Conservation (phyloP, 37 sponge, comb jelly and placozoan species). For the Halichondria panicea region DNA sequence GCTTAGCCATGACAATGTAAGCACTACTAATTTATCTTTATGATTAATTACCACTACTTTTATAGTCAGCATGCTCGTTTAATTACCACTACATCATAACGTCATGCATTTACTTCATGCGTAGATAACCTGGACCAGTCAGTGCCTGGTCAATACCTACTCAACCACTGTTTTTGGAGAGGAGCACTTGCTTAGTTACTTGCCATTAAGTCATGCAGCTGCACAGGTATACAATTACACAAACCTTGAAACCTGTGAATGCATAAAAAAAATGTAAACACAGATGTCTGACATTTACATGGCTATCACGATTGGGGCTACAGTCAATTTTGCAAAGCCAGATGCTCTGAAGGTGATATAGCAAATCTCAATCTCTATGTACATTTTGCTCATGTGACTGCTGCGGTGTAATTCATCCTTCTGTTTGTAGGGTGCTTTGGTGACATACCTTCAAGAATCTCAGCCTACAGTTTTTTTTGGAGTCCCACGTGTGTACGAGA, state of each 20-base stretch:
- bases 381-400: too few relatives aligned
- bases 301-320: slow-evolving; percentile 22
- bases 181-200: slow-evolving; percentile 50
- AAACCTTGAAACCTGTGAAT: not conserved
- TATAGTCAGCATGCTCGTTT: not conserved
- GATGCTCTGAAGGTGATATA: slow-evolving; percentile 97
- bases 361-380: too few relatives aligned
- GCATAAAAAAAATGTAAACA: too few relatives aligned
- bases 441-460: too few relatives aligned
- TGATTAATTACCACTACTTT: not conserved
- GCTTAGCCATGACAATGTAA: slow-evolving; percentile 91
- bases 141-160: slow-evolving; percentile 5
- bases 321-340: slow-evolving; percentile 80
- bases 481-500: slow-evolving; percentile 58
- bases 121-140: slow-evolving; percentile 60
- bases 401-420: too few relatives aligned
- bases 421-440: too few relatives aligned
- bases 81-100: not conserved
- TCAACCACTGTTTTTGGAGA: not conserved
- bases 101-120: not conserved
- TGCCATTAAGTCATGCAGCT: slow-evolving; percentile 79
- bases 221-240: slow-evolving; percentile 39
- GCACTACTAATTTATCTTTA: not conserved
- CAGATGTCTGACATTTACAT: slow-evolving; percentile 70
- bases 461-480: too few relatives aligned